Evolutionary conservation across 2,113 vertebrate species (phyloP).

Genomic region (Tenebrosternarchus preto): DNA sequence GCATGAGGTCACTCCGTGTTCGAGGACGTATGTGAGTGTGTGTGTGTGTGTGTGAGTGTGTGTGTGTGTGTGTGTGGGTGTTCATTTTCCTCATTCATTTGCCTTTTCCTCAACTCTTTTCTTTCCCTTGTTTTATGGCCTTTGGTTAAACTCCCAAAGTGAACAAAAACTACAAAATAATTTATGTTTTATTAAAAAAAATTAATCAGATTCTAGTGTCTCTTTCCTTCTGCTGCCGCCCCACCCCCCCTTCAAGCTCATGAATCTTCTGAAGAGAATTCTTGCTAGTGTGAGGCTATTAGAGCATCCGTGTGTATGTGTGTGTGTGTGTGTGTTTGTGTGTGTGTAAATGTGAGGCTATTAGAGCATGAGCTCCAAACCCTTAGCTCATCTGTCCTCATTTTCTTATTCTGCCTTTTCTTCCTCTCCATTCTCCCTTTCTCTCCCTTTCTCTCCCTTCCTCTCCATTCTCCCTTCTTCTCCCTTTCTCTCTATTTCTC

Average conservation of each 20-base stretch:
- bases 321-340: too few species aligned
- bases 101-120: not conserved
- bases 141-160: not conserved
- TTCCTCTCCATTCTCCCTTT: too few species aligned
- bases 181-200: conserved; percentile 1
- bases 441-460: not conserved
- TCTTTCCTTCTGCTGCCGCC: not conserved
- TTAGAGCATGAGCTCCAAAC: conserved; percentile 26
- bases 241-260: not conserved
- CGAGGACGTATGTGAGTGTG: conserved; percentile 12
- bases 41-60: conserved; percentile 4
- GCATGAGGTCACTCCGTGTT: not conserved
- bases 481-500: not conserved
- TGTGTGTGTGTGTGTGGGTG: not conserved
- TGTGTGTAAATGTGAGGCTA: not conserved
- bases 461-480: not conserved
- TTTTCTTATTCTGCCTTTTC: not conserved
- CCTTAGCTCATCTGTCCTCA: not conserved
- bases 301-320: too few species aligned
- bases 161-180: not conserved
- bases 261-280: not conserved
- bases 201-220: not conserved
- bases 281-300: not conserved
- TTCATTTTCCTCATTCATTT: not conserved
- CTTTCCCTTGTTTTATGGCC: not conserved